Evolutionary conservation across 2,113 vertebrate species (phyloP).

Genomic region (Actenoides hombroni): DNA sequence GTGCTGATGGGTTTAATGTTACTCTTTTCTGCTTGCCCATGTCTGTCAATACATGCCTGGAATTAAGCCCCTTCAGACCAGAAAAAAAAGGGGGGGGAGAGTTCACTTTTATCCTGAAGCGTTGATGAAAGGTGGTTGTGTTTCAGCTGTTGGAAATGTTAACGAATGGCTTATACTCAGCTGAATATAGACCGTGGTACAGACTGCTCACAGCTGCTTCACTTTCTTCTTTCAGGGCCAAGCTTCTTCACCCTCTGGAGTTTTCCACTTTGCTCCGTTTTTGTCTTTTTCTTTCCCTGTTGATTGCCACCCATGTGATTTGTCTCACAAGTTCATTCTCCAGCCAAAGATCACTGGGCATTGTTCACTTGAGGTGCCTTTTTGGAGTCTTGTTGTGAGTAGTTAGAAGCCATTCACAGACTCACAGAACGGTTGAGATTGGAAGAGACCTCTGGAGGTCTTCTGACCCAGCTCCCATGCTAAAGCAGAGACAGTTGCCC

Average conservation of each 20-base stretch:
- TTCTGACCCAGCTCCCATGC: not conserved
- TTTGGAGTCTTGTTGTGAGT: not conserved
- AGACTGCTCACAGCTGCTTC: constrained; percentile 23
- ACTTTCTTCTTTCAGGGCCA: not conserved
- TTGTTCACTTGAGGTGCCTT: not conserved
- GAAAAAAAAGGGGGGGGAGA: not conserved
- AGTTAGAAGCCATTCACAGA: not conserved
- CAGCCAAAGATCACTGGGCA: not conserved
- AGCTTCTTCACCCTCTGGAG: not conserved
- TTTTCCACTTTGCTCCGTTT: not conserved
- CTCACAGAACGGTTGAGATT: not conserved
- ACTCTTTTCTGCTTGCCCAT: not conserved
- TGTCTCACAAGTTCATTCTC: not conserved
- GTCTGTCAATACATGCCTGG: not conserved
- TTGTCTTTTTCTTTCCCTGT: not conserved
- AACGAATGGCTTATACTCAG: not conserved
- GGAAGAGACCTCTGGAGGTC: not conserved
- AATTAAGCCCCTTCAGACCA: not conserved
- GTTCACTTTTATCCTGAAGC: not conserved
- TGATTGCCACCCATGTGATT: not conserved
- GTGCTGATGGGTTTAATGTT: not conserved
- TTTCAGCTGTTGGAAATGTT: constrained; percentile 50
- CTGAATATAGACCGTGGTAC: constrained; percentile 2
- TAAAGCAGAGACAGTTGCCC: not conserved
- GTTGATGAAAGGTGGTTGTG: not conserved